Evolutionary conservation across 2,888 invertebrate genomes (phyloP).

Genomic region (Philereme transversata): DNA sequence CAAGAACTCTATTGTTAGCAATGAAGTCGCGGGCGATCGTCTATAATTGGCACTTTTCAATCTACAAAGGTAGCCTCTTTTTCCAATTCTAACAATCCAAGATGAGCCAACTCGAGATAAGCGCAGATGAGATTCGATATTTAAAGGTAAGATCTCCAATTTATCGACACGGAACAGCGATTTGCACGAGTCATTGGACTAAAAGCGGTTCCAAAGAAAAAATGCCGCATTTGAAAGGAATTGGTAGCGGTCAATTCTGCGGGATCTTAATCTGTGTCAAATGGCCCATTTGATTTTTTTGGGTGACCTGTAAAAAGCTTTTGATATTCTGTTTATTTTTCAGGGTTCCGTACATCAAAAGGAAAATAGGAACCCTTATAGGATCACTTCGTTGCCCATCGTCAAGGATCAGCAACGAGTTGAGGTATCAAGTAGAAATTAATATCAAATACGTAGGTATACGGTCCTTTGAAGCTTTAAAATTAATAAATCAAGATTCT

Average conservation of each 20-base stretch:
- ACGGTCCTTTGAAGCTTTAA: too few species aligned
- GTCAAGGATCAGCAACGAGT: too few species aligned
- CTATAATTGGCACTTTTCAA: slow-evolving; percentile 9
- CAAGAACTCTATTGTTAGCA: neutral
- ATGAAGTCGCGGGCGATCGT: neutral
- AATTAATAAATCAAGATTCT: too few species aligned
- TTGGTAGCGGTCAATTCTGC: slow-evolving; percentile 32
- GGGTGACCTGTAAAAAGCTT: slow-evolving; percentile 19
- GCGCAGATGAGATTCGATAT: slow-evolving; percentile 32
- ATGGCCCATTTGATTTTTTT: slow-evolving; percentile 23
- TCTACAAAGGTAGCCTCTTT: slow-evolving; percentile 2
- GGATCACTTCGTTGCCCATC: too few species aligned
- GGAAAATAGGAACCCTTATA: too few species aligned
- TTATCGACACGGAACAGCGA: slow-evolving; percentile 37
- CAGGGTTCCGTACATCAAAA: too few species aligned
- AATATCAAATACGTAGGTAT: too few species aligned
- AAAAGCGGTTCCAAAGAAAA: slow-evolving; percentile 31
- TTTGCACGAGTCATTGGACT: slow-evolving; percentile 39
- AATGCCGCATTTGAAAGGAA: slow-evolving; percentile 31
- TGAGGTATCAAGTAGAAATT: too few species aligned
- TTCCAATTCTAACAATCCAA: slow-evolving; percentile 20
- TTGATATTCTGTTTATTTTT: slow-evolving; percentile 8
- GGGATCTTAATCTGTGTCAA: slow-evolving; percentile 31
- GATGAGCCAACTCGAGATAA: slow-evolving; percentile 32
- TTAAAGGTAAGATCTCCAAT: slow-evolving; percentile 38